Evolutionary conservation across 2,797 vertebrate genomes (phyloP).

Genomic region (Ctenopoma multispine): DNA sequence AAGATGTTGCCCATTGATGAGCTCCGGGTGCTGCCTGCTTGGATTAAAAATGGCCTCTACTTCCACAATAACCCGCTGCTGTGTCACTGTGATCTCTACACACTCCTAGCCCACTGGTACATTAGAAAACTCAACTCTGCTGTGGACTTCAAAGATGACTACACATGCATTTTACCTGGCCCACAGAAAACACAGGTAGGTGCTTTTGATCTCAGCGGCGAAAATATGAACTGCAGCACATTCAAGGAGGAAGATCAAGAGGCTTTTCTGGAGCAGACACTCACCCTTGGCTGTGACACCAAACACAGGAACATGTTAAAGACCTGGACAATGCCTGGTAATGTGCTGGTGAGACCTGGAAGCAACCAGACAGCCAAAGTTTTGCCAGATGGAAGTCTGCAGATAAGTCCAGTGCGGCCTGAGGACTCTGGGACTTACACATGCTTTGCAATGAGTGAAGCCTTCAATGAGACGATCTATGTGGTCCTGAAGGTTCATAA

Average conservation of each 20-base stretch:
- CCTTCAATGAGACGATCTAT: slow-evolving; percentile 94
- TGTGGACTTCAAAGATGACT: slow-evolving; percentile 91
- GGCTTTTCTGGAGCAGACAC: slow-evolving; percentile 87
- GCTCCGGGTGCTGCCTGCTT: slow-evolving; percentile 89
- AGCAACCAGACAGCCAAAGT: slow-evolving; percentile 85
- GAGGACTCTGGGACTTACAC: slow-evolving; percentile 94
- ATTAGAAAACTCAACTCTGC: slow-evolving; percentile 91
- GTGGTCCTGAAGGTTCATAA: slow-evolving; percentile 94
- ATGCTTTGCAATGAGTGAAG: slow-evolving; percentile 88
- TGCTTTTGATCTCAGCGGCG: slow-evolving; percentile 84
- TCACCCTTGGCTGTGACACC: slow-evolving; percentile 91
- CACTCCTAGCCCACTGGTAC: slow-evolving; percentile 91
- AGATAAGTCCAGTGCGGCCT: slow-evolving; percentile 80
- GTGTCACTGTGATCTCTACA: slow-evolving; percentile 92
- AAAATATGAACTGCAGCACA: slow-evolving; percentile 92
- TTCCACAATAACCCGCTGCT: slow-evolving; percentile 92
- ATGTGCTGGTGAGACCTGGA: slow-evolving; percentile 79
- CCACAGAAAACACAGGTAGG: slow-evolving; percentile 72
- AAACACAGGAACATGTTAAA: slow-evolving; percentile 86
- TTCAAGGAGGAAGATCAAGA: slow-evolving; percentile 89
- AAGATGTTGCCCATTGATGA: slow-evolving; percentile 85
- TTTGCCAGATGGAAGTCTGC: slow-evolving; percentile 86
- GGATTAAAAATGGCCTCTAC: slow-evolving; percentile 94
- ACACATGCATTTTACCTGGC: slow-evolving; percentile 82
- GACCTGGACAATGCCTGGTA: slow-evolving; percentile 90